Evolutionary conservation across 2,113 vertebrate genomes (phyloP).

Genomic region (Todiramphus chloris): DNA sequence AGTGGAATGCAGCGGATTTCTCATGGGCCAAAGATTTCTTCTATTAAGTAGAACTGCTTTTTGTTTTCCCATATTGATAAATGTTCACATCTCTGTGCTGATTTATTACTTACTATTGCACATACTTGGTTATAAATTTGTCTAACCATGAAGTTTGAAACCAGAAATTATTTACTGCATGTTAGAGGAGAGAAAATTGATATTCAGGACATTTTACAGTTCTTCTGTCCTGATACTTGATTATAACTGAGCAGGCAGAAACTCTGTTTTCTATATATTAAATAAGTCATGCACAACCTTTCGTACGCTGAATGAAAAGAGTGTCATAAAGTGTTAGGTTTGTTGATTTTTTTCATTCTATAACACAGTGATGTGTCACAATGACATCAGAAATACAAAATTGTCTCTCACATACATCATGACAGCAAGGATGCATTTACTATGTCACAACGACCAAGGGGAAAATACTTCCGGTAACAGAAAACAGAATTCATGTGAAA

Average conservation of each 20-base stretch:
- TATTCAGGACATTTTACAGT: not conserved
- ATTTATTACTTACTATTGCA: not conserved
- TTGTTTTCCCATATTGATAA: not conserved
- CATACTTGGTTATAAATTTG: not conserved
- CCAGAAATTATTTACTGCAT: not conserved
- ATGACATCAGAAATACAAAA: not conserved
- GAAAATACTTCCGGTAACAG: not conserved
- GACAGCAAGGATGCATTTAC: not conserved
- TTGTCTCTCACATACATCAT: not conserved
- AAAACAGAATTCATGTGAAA: not conserved
- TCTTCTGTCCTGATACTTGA: not conserved
- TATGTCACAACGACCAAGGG: not conserved
- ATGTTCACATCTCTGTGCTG: fast-evolving
- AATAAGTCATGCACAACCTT: not conserved
- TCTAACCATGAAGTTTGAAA: not conserved
- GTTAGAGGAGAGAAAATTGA: not conserved
- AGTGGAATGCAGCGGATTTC: not conserved
- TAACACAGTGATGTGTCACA: not conserved
- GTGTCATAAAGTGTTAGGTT: not conserved
- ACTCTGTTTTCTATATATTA: not conserved
- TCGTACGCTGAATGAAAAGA: not conserved
- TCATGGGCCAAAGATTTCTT: not conserved
- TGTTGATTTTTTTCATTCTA: not conserved
- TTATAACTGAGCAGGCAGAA: not conserved
- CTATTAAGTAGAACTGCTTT: not conserved